A percentile compares a stretch with the other conserved stretches of the same genome.
Conservation (phyloP, 2,888 invertebrate genomes). For the Pegoplata infirma region DNA sequence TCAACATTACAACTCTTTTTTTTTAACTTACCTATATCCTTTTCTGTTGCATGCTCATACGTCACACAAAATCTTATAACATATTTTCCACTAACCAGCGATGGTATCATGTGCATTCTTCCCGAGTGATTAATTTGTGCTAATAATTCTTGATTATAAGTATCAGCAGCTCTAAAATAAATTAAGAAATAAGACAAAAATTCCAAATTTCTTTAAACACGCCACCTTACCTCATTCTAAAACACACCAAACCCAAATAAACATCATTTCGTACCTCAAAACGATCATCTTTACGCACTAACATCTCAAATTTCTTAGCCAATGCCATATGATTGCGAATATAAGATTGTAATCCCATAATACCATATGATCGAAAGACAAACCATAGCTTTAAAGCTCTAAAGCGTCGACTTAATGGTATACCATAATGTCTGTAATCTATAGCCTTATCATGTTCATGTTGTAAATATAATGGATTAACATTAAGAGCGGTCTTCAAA, state of each 20-base stretch:
- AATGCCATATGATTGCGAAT: conserved; percentile 89
- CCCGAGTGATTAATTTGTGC: conserved; percentile 90
- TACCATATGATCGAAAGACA: conserved; percentile 88
- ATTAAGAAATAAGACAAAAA: too few relatives aligned
- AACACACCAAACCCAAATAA: conserved; percentile 87
- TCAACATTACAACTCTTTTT: too few relatives aligned
- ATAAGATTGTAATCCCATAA: conserved; percentile 88
- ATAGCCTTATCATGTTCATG: conserved; percentile 87
- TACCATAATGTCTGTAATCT: conserved; percentile 90
- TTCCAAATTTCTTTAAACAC: too few relatives aligned
- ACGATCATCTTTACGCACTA: conserved; percentile 83
- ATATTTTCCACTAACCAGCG: conserved; percentile 86
- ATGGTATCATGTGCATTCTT: conserved; percentile 91
- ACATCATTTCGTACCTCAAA: conserved; percentile 90
- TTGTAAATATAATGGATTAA: conserved; percentile 91
- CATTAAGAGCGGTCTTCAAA: conserved; percentile 89
- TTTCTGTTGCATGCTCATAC: conserved; percentile 86
- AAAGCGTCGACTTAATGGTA: conserved; percentile 90
- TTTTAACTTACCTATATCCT: conserved; percentile 81
- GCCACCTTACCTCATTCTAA: conserved; percentile 80
- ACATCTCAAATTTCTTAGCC: conserved; percentile 86
- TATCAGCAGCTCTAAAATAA: conserved; percentile 82
- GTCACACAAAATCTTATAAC: conserved; percentile 90
- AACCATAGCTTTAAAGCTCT: conserved; percentile 94
- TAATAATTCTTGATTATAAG: conserved; percentile 86